A percentile compares a stretch with the other conserved stretches of the same genome.
phyloP scores from a whole-genome alignment of 2,888 invertebrate species.

The Agrilus cyanescens region DNA sequence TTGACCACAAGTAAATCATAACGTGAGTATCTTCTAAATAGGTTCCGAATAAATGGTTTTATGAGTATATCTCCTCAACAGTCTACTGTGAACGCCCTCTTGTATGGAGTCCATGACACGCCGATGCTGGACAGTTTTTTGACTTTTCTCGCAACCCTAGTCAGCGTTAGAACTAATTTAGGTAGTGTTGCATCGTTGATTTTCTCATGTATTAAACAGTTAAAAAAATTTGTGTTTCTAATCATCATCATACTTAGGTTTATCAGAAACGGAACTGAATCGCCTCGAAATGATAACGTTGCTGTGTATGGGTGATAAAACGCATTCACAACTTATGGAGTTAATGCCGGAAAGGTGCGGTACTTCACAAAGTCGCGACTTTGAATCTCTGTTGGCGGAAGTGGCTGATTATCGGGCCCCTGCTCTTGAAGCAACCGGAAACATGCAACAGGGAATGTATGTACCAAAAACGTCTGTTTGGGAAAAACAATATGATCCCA shows the following conservation, averaged over 20 bases:
- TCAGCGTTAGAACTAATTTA: constrained; percentile 78
- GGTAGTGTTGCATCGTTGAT: constrained; percentile 39
- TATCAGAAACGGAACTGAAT: constrained; percentile 48
- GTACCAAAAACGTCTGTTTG: constrained; percentile 78
- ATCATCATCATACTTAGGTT: constrained; percentile 44
- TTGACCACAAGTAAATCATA: not conserved
- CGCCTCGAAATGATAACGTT: constrained; percentile 87
- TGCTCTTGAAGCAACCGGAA: constrained; percentile 68
- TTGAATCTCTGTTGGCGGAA: constrained; percentile 74
- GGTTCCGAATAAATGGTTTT: constrained; percentile 82
- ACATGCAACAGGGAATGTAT: constrained; percentile 74
- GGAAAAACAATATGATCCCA: constrained; percentile 87
- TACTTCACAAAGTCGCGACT: constrained; percentile 79
- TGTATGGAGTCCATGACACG: constrained; percentile 73
- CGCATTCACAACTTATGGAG: constrained; percentile 90
- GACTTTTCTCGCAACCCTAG: constrained; percentile 79
- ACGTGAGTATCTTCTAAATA: constrained; percentile 23
- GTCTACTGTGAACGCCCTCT: constrained; percentile 44
- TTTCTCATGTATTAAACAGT: not conserved
- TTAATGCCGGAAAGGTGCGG: constrained; percentile 93
- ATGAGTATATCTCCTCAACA: constrained; percentile 62
- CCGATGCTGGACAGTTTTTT: constrained; percentile 88
- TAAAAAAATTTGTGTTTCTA: constrained; percentile 17
- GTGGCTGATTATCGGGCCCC: constrained; percentile 56
- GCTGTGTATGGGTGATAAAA: constrained; percentile 87